Percentiles rank a stretch among this genome's conserved stretches.
Evolutionary conservation across 2,797 vertebrate species (phyloP).

Genomic region (Hydrolagus colliei): DNA sequence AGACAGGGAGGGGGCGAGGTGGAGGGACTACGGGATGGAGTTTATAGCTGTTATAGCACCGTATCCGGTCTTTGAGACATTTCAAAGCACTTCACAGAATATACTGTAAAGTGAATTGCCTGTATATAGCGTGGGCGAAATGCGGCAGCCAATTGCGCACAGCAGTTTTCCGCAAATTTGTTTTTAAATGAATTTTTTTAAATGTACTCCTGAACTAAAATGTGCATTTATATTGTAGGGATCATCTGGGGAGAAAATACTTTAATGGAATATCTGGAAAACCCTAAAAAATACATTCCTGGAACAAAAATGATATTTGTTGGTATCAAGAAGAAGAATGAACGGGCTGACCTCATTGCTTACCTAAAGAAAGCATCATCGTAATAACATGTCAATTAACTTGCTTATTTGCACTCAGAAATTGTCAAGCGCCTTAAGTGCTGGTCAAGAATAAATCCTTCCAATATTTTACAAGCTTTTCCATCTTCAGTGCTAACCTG

Average conservation of each 20-base stretch:
- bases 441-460: neutral
- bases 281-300: conserved; percentile 82
- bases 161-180: too few relatives aligned
- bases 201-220: neutral
- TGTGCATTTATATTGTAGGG: conserved; percentile 47
- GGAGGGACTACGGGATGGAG: too few relatives aligned
- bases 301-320: conserved; percentile 80
- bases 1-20: too few relatives aligned
- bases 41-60: too few relatives aligned
- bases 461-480: neutral
- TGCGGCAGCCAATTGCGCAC: too few relatives aligned
- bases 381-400: conserved; percentile 37
- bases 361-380: conserved; percentile 74
- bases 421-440: neutral
- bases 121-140: too few relatives aligned
- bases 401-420: conserved; percentile 5
- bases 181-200: neutral
- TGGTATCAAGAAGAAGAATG: conserved; percentile 77
- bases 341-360: conserved; percentile 66
- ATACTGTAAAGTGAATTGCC: too few relatives aligned
- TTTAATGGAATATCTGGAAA: conserved; percentile 72
- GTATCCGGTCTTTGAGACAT: too few relatives aligned
- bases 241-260: conserved; percentile 66
- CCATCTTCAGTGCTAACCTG: conserved; percentile 7
- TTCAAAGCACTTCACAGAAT: too few relatives aligned